phyloP scores from a whole-genome alignment of 2,797 vertebrate species.

The Oryzias sinensis region DNA sequence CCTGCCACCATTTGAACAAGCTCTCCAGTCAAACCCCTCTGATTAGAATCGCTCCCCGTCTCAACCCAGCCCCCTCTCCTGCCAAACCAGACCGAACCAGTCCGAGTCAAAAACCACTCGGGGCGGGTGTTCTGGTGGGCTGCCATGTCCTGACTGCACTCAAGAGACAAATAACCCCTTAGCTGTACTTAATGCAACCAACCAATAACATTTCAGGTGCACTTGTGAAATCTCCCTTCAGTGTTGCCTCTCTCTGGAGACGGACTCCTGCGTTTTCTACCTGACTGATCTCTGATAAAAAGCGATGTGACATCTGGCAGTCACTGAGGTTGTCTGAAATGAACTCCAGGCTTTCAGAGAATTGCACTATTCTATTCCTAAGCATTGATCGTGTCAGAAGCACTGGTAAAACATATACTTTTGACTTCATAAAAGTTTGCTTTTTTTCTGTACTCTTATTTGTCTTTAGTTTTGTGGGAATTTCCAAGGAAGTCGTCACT shows the following conservation, averaged over 20 bases:
- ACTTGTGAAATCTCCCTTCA: slow-evolving; percentile 62
- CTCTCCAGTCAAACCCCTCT: slow-evolving; percentile 31
- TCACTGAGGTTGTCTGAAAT: slow-evolving; percentile 46
- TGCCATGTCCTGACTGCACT: slow-evolving; percentile 60
- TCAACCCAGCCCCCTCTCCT: slow-evolving; percentile 3
- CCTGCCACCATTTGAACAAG: slow-evolving; percentile 27
- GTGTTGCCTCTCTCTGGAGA: slow-evolving; percentile 45
- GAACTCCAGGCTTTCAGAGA: slow-evolving; percentile 28
- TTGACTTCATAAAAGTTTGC: slow-evolving; percentile 5
- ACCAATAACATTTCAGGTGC: slow-evolving; percentile 72
- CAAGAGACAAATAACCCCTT: slow-evolving; percentile 68
- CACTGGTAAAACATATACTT: not conserved
- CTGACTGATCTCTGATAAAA: slow-evolving; percentile 71
- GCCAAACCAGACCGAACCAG: slow-evolving; percentile 43
- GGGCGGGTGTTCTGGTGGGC: slow-evolving; percentile 54
- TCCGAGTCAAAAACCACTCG: slow-evolving; percentile 42
- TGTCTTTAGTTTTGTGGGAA: slow-evolving; percentile 1
- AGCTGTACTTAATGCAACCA: slow-evolving; percentile 77
- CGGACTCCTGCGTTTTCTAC: slow-evolving; percentile 63
- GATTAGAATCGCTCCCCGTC: slow-evolving; percentile 48
- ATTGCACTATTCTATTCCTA: slow-evolving; percentile 21
- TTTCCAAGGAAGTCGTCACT: slow-evolving; percentile 26
- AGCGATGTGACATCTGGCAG: slow-evolving; percentile 65
- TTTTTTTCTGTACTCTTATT: not conserved
- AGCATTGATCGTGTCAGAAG: slow-evolving; percentile 22